phyloP scores from a whole-genome alignment of 2,113 vertebrate genomes.

The Todiramphus chloris region DNA sequence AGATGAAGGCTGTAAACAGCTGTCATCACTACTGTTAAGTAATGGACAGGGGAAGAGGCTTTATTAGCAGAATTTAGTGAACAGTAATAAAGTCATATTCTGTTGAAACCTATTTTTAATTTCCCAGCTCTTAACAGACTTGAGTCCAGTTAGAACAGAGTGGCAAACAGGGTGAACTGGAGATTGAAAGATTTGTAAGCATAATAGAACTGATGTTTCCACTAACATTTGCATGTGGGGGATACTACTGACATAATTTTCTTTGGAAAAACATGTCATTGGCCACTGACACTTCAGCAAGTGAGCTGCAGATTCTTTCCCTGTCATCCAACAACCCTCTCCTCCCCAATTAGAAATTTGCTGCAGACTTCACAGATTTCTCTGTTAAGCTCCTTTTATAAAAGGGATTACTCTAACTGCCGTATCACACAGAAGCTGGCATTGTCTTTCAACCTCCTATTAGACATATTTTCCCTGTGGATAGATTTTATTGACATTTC shows the following conservation, averaged over 20 bases:
- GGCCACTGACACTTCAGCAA: not conserved
- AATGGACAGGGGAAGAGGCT: not conserved
- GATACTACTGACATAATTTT: not conserved
- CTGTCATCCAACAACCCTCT: not conserved
- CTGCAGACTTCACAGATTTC: not conserved
- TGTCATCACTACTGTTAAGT: not conserved
- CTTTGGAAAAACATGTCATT: not conserved
- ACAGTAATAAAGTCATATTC: not conserved
- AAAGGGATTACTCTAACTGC: not conserved
- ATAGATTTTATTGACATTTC: not conserved
- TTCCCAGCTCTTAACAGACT: not conserved
- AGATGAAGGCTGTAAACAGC: not conserved
- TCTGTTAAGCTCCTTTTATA: not conserved
- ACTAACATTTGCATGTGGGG: rapidly evolving
- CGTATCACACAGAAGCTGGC: not conserved
- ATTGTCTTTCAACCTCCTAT: not conserved
- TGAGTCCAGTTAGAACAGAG: not conserved
- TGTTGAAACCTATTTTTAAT: not conserved
- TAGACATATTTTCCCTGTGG: not conserved
- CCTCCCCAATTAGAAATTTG: not conserved
- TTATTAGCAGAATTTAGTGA: not conserved
- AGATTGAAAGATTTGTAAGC: not conserved
- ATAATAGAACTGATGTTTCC: not conserved
- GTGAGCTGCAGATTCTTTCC: not conserved
- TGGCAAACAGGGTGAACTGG: not conserved